Base-by-base conservation (phyloP, 2,797 vertebrate genomes). In the Fringilla coelebs region DNA sequence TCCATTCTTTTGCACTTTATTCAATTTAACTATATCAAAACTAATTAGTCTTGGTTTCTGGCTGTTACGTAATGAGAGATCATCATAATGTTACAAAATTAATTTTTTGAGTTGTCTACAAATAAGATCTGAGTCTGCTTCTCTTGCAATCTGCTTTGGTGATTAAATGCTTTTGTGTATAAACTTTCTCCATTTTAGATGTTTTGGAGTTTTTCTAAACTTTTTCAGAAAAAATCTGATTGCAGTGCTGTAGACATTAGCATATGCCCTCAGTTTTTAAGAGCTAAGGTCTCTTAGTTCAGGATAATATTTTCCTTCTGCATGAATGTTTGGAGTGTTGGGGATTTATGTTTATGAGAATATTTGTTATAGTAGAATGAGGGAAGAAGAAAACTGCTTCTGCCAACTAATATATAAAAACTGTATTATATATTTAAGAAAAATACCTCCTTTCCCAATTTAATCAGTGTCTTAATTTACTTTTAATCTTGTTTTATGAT, bases 401-500 rank as follows among this genome's bases (percentile, higher is more conserved):
- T 72, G 17, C 66, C 40, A 72, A 40, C 40, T 54, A 60, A 38
- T 72, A 66, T 11, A 18, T 94, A 1, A 73, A 62, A 86, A 48
- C n/a, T 52, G 3, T n/a, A 15, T n/a, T 26, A 17, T 93, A 29
- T 63, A 31, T 82, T 36, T 85, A 63, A 80, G 70, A 93, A 91
- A 91, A 89, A 81, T 71, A 8, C 16, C 9, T 75, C 46, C 24
- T 87, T 57, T 43, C 36, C 60, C 1, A 45, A 81, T 87, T 91
- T 90, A 89, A 84, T 93, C 61, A 40, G 85, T 80, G 48, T 0
- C 6, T 62, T 58, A 85, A 87, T 94, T 90, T 93, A 62, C 66
- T 93, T 28, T 96, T 95, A 74, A 85, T 96, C 80, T 72, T 3
- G 24, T 83, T 88, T 89, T 89, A 95, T 96, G 84, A 93, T 92